Percentiles rank a stretch among this genome's conserved stretches.
These are phyloP conservation scores for Dryas iulia DNA, from an alignment of 1,140 invertebrate species.

Conservation along the genomic window DNA sequence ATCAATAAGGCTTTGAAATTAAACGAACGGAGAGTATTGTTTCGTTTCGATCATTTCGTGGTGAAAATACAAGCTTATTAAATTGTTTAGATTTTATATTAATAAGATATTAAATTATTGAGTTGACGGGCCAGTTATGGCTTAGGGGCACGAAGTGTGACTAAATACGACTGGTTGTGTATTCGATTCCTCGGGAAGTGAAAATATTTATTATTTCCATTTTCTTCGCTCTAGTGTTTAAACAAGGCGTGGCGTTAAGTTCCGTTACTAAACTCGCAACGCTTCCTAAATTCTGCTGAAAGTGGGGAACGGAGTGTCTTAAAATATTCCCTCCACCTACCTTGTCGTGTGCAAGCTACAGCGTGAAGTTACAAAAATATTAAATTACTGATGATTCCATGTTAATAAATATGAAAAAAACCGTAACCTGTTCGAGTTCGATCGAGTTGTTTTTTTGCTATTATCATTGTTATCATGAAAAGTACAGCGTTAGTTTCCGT, in stretches of 20 bases:
- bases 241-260: background rate
- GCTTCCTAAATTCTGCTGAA: background rate
- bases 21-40: constrained; percentile 16
- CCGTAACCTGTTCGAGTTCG: too few relatives aligned
- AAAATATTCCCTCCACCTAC: background rate
- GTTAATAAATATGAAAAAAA: too few relatives aligned
- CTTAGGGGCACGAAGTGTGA: too few relatives aligned
- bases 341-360: background rate
- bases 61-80: background rate
- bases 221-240: background rate
- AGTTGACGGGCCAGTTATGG: too few relatives aligned
- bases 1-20: constrained; percentile 21
- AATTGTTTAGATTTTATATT: background rate
- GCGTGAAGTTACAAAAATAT: background rate
- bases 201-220: background rate
- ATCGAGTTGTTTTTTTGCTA: too few relatives aligned
- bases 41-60: constrained; percentile 5
- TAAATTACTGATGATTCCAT: too few relatives aligned
- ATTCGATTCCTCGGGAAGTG: background rate
- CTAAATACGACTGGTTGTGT: background rate
- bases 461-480: too few relatives aligned
- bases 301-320: background rate
- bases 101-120: too few relatives aligned
- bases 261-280: background rate
- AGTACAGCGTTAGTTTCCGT: too few relatives aligned